Conservation (phyloP, 2,113 vertebrate species). For the Chamaetylas fuelleborni region DNA sequence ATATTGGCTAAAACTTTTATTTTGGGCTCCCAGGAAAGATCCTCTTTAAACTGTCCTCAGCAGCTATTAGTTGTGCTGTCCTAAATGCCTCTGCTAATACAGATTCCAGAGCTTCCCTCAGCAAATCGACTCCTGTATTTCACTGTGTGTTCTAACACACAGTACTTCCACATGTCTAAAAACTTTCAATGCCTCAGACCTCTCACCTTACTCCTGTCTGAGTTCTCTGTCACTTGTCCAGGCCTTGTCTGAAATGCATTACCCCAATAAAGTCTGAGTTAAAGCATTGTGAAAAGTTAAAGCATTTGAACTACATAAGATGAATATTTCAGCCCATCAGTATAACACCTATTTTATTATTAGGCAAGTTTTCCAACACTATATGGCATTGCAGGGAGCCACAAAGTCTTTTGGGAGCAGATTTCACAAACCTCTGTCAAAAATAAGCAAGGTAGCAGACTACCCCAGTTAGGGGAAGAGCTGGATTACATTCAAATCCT, state of each 20-base stretch:
- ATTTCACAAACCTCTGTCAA: background rate
- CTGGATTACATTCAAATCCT: background rate
- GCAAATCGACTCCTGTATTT: background rate
- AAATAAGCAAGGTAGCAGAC: background rate
- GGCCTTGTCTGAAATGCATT: background rate
- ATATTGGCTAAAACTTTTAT: background rate
- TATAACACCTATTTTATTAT: background rate
- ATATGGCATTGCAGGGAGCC: background rate
- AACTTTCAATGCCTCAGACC: background rate
- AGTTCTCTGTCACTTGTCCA: background rate
- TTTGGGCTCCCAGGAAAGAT: background rate
- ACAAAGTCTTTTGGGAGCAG: background rate
- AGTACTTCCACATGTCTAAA: background rate
- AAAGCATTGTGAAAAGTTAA: background rate
- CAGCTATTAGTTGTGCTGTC: background rate
- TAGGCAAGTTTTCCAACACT: background rate
- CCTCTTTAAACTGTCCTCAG: background rate
- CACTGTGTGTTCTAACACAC: background rate
- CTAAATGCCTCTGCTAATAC: background rate
- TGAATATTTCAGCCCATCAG: background rate
- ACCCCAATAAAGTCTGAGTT: background rate
- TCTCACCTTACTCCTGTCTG: background rate
- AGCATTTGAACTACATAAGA: background rate
- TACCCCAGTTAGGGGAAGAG: accelerated
- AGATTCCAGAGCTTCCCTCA: background rate